A percentile compares a stretch with the other conserved stretches of the same genome.
Conservation (phyloP, 2,888 invertebrate genomes). For the Acanthosepion esculentum region DNA sequence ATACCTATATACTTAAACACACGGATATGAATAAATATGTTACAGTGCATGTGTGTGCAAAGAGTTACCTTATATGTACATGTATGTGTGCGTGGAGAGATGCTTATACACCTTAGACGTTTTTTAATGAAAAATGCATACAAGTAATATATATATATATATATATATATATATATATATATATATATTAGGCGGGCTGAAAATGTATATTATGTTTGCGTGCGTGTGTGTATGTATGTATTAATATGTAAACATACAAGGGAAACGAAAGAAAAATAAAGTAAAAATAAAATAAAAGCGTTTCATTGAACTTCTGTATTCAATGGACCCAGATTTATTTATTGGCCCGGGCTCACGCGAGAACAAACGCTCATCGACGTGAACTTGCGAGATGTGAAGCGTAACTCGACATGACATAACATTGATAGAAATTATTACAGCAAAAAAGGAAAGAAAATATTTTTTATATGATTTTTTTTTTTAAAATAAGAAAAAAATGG, state of each 20-base stretch:
- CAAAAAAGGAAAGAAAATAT: not conserved
- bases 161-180: not conserved
- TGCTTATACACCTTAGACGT: no score
- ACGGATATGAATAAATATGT: no score
- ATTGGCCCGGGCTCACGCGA: not conserved
- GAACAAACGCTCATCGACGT: constrained; percentile 9
- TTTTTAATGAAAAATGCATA: no score
- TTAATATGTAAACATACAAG: not conserved
- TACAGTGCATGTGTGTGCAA: no score
- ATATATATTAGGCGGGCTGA: not conserved
- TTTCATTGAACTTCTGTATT: not conserved
- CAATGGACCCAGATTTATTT: not conserved
- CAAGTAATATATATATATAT: no score
- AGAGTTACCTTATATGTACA: no score
- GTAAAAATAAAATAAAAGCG: not conserved
- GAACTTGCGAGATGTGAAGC: constrained; percentile 2
- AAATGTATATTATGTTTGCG: not conserved
- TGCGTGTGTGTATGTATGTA: not conserved
- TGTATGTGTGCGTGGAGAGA: no score
- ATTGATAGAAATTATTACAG: constrained; percentile 1
- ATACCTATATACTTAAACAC: no score
- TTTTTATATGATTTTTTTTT: not conserved
- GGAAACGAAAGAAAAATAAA: not conserved
- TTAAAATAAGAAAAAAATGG: not conserved
- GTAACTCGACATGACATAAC: not conserved